Evolutionary conservation across 2,888 invertebrate species (phyloP).

Genomic region (Yponomeuta malinellus): DNA sequence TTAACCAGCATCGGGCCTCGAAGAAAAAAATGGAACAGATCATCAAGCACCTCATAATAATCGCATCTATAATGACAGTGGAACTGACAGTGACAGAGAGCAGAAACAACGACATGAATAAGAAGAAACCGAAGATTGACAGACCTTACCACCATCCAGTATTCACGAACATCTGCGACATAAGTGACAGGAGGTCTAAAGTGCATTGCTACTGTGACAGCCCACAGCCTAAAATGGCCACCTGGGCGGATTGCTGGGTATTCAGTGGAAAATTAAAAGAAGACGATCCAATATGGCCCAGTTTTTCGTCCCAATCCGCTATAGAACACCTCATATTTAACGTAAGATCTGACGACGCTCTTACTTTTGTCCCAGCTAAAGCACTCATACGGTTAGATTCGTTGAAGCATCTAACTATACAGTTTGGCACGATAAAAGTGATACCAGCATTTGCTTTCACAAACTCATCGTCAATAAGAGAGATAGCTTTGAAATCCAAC

Average conservation of each 20-base stretch:
- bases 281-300: slow-evolving; percentile 84
- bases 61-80: slow-evolving; percentile 59
- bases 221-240: slow-evolving; percentile 70
- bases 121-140: slow-evolving; percentile 45
- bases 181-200: slow-evolving; percentile 60
- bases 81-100: slow-evolving; percentile 58
- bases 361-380: slow-evolving; percentile 84
- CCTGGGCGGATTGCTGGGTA: slow-evolving; percentile 85
- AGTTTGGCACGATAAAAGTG: slow-evolving; percentile 82
- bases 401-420: slow-evolving; percentile 81
- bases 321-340: slow-evolving; percentile 82
- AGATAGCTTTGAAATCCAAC: slow-evolving; percentile 81
- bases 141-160: slow-evolving; percentile 54
- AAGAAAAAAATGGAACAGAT: slow-evolving; percentile 45
- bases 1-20: not conserved
- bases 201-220: slow-evolving; percentile 70
- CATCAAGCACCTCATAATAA: slow-evolving; percentile 56
- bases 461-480: slow-evolving; percentile 81
- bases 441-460: slow-evolving; percentile 85
- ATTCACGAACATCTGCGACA: slow-evolving; percentile 66
- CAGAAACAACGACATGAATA: slow-evolving; percentile 44
- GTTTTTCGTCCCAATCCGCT: slow-evolving; percentile 83
- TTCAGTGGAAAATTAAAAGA: slow-evolving; percentile 77
- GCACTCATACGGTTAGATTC: slow-evolving; percentile 80
- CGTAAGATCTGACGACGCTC: slow-evolving; percentile 80